Conservation (phyloP, 2,113 vertebrate genomes). For the Aleadryas rufinucha region DNA sequence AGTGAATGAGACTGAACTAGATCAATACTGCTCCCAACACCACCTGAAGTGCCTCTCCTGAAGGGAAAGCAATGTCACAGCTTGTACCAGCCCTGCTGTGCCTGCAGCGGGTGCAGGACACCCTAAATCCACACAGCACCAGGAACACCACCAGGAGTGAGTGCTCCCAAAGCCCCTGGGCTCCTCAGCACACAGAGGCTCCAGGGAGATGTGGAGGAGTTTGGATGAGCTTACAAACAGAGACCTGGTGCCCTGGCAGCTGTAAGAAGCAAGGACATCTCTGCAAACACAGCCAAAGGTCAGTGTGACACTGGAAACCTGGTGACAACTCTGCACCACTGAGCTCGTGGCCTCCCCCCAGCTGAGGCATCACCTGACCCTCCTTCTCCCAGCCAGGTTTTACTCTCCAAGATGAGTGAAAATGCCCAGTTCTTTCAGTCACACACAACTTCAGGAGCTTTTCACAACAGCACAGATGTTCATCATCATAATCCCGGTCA, state of each 20-base stretch:
- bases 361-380: background rate
- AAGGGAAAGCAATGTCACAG: background rate
- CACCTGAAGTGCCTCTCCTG: background rate
- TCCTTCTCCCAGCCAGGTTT: background rate
- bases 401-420: fast-evolving
- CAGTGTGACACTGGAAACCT: fast-evolving
- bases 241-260: fast-evolving
- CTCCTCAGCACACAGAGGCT: background rate
- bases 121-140: background rate
- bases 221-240: background rate
- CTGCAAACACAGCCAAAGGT: fast-evolving
- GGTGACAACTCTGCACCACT: background rate
- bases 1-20: background rate
- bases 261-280: background rate
- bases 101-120: background rate
- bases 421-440: background rate
- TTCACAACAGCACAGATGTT: background rate
- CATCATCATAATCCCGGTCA: fast-evolving
- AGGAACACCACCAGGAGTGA: fast-evolving
- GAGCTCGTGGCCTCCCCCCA: fast-evolving
- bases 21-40: background rate
- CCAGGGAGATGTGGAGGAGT: too few relatives aligned
- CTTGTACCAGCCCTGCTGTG: background rate
- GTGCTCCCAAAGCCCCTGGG: background rate
- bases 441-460: background rate